phyloP scores from a whole-genome alignment of 2,113 vertebrate genomes.

The Cheirogaleus medius region DNA sequence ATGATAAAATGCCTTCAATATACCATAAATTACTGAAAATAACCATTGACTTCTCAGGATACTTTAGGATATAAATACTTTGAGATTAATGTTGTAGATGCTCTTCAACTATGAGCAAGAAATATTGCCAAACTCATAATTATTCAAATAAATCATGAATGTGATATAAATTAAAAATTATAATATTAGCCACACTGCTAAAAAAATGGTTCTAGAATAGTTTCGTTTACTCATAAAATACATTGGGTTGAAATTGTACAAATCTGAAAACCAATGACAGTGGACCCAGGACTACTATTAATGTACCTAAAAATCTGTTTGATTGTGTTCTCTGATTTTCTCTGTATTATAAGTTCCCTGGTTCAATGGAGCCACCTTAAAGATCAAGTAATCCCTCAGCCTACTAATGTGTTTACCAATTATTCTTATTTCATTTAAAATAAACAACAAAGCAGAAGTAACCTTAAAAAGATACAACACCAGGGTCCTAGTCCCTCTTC shows the following conservation, averaged over 20 bases:
- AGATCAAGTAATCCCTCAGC: not conserved
- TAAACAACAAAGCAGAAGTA: not conserved
- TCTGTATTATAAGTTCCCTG: not conserved
- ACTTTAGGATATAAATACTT: slow-evolving; percentile 51
- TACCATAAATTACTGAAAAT: slow-evolving; percentile 51
- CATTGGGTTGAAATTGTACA: not conserved
- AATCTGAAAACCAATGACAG: not conserved
- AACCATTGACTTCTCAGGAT: slow-evolving; percentile 44
- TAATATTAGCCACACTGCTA: not conserved
- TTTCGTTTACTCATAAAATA: not conserved
- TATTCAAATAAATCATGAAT: slow-evolving; percentile 57
- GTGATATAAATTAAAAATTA: slow-evolving; percentile 60
- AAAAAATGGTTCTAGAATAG: not conserved
- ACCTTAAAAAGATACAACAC: not conserved
- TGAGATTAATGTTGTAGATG: slow-evolving; percentile 45
- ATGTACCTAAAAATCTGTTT: not conserved
- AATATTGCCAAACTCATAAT: slow-evolving; percentile 48
- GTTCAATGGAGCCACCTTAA: not conserved
- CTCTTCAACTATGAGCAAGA: slow-evolving; percentile 55
- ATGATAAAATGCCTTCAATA: slow-evolving; percentile 51
- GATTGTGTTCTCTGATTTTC: not conserved
- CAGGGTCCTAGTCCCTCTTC: not conserved
- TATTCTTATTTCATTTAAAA: slow-evolving; percentile 36
- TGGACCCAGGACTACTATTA: not conserved
- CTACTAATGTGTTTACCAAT: not conserved